A percentile compares a stretch with the other conserved stretches of the same genome.
Conservation (phyloP, 2,113 vertebrate species). For the Prunella himalayana region DNA sequence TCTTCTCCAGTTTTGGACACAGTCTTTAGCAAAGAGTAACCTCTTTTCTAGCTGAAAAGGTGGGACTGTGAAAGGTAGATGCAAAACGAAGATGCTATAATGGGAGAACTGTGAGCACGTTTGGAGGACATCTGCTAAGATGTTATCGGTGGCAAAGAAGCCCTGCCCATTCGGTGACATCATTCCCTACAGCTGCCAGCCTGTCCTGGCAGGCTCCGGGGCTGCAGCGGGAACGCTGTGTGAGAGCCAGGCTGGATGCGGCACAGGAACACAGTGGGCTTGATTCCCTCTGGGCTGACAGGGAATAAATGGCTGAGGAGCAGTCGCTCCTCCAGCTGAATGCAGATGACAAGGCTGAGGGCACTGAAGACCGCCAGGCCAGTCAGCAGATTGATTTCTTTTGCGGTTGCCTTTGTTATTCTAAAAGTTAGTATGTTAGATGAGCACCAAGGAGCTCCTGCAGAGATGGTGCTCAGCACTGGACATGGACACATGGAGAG, state of each 20-base stretch:
- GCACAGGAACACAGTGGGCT: not conserved
- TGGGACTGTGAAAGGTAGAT: not conserved
- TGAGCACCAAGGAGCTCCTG: not conserved
- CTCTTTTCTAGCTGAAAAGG: not conserved
- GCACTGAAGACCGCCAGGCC: not conserved
- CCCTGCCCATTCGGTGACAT: slow-evolving; percentile 32
- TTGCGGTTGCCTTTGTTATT: not conserved
- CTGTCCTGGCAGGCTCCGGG: slow-evolving; percentile 36
- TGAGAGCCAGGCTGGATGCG: slow-evolving; percentile 10
- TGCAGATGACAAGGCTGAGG: not conserved
- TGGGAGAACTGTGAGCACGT: not conserved
- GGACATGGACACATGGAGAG: rapidly evolving
- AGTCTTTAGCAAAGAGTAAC: not conserved
- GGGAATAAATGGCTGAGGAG: not conserved
- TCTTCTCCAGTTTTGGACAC: not conserved
- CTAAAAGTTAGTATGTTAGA: not conserved
- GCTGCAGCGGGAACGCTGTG: not conserved
- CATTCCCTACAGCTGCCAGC: slow-evolving; percentile 26
- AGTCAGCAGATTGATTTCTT: not conserved
- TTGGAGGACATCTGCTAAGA: slow-evolving; percentile 28
- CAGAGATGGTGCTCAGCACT: not conserved
- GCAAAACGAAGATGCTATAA: not conserved
- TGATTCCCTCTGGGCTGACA: not conserved
- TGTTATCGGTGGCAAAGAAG: not conserved
- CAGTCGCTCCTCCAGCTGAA: not conserved